Evolutionary conservation across 2,888 invertebrate species (phyloP).

Genomic region (Torymus texanus): DNA sequence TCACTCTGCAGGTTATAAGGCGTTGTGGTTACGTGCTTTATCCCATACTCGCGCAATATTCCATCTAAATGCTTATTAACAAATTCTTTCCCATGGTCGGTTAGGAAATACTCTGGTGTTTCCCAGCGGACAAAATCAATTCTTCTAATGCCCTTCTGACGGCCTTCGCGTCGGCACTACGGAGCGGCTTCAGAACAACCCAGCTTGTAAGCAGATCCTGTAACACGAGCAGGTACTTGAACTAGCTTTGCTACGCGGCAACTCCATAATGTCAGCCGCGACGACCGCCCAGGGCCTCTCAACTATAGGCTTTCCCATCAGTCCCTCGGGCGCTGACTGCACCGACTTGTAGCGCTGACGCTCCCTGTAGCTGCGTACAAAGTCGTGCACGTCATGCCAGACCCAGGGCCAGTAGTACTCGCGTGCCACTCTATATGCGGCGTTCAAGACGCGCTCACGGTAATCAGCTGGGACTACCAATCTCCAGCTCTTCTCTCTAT

Average conservation of each 20-base stretch:
- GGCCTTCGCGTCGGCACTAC: no score
- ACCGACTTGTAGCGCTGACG: conserved; percentile 4
- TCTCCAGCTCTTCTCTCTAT: no score
- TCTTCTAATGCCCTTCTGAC: conserved; percentile 19
- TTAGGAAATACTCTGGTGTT: conserved; percentile 13
- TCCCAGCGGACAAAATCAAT: conserved; percentile 9
- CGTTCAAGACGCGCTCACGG: no score
- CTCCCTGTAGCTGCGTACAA: background rate
- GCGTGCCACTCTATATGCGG: background rate
- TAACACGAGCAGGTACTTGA: conserved; percentile 13
- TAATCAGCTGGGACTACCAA: no score
- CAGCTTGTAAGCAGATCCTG: conserved; percentile 19
- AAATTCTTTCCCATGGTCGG: no score
- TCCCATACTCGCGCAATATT: no score
- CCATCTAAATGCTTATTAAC: no score
- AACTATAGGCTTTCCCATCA: conserved; percentile 5
- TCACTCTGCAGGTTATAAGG: no score
- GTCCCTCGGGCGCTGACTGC: conserved; percentile 4
- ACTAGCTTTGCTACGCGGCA: no score
- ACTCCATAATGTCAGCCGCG: background rate
- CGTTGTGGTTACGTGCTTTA: no score
- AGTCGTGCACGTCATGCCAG: background rate
- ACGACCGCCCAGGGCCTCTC: conserved; percentile 30
- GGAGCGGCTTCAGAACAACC: background rate
- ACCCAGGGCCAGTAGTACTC: conserved; percentile 31